These are phyloP conservation scores for Ischnura elegans DNA, from an alignment of 2,888 invertebrate genomes.

Conservation along the genomic window DNA sequence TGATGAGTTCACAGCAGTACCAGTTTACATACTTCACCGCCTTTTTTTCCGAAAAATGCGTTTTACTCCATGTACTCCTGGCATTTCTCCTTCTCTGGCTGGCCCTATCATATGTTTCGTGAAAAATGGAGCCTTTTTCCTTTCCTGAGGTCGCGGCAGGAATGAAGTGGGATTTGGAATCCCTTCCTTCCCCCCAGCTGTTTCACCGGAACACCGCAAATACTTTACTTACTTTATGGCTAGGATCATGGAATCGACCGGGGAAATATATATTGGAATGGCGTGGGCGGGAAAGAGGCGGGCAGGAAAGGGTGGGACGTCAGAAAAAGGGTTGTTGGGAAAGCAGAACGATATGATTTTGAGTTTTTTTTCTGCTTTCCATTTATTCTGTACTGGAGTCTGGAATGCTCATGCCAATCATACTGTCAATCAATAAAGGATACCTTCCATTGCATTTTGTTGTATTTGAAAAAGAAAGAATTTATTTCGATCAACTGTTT, in stretches of 20 bases:
- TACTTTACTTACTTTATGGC: constrained; percentile 60
- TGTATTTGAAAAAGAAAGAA: background rate
- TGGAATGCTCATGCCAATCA: background rate
- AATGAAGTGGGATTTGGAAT: constrained; percentile 43
- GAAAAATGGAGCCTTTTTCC: background rate
- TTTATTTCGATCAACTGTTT: no score
- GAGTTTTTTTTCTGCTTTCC: background rate
- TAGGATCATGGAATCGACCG: constrained; percentile 51
- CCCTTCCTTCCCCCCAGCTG: background rate
- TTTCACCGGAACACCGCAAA: constrained; percentile 1
- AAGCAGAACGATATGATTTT: background rate
- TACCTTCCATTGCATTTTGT: background rate
- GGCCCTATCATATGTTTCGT: background rate
- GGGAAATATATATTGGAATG: no score
- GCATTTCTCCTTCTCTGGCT: background rate
- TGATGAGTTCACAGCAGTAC: no score
- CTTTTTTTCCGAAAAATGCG: background rate
- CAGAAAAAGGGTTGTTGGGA: background rate
- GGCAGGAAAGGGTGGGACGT: background rate
- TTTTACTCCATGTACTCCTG: background rate
- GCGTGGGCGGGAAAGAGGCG: background rate
- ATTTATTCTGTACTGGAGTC: background rate
- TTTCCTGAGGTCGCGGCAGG: background rate
- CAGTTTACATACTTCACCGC: background rate
- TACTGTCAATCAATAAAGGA: no score